These are phyloP conservation scores for Bombus balteatus DNA, from an alignment of 1,140 invertebrate species.

Conservation along the genomic window DNA sequence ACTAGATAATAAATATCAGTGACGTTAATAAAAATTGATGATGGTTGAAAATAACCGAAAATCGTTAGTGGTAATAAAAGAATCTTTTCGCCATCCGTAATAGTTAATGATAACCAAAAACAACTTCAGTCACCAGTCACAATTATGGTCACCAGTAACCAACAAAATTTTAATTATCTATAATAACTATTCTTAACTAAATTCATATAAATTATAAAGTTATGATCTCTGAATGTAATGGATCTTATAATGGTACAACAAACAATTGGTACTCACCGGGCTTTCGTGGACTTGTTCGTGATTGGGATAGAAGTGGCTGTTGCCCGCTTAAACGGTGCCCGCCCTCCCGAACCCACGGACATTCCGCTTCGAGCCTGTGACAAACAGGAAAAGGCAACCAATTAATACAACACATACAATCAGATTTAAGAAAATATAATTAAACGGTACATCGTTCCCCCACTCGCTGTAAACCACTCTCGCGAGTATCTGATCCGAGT, in stretches of 20 bases:
- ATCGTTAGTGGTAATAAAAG: too few species aligned
- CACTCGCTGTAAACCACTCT: neutral
- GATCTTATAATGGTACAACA: neutral
- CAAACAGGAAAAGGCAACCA: neutral
- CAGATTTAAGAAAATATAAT: neutral
- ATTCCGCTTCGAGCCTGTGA: slow-evolving; percentile 67
- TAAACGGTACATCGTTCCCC: neutral
- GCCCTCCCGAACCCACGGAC: slow-evolving; percentile 64
- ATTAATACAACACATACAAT: too few species aligned
- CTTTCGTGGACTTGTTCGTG: slow-evolving; percentile 43
- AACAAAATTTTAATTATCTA: too few species aligned
- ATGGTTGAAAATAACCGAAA: too few species aligned
- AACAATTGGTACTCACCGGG: slow-evolving; percentile 47
- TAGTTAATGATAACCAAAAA: too few species aligned
- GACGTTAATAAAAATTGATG: too few species aligned
- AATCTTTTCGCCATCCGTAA: too few species aligned
- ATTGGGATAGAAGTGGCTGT: slow-evolving; percentile 39
- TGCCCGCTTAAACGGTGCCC: slow-evolving; percentile 62
- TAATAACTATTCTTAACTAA: too few species aligned
- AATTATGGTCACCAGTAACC: too few species aligned
- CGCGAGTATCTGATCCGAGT: neutral
- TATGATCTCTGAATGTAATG: neutral
- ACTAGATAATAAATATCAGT: too few species aligned
- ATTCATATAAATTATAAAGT: too few species aligned
- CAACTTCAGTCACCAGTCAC: too few species aligned